Evolutionary conservation across 2,888 invertebrate genomes (phyloP).

Genomic region (Dicranocentrus wangi): DNA sequence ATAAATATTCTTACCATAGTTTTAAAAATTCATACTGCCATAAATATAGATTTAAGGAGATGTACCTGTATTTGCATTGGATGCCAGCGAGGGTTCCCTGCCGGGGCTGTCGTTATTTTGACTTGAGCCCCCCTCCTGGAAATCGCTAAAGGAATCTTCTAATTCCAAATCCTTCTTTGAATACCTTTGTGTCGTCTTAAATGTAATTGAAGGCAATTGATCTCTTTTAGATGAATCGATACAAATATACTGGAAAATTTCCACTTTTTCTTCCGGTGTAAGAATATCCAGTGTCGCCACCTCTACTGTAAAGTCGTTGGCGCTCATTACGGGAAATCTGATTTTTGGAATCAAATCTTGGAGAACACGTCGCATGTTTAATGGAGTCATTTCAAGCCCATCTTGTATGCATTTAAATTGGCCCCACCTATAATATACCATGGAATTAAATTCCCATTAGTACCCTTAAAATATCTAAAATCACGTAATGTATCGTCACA

Average conservation of each 20-base stretch:
- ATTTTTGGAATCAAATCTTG: constrained; percentile 30
- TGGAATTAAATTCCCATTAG: neutral
- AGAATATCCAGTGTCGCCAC: neutral
- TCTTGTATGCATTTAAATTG: constrained; percentile 20
- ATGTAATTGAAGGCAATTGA: constrained; percentile 14
- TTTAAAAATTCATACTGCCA: neutral
- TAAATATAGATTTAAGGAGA: neutral
- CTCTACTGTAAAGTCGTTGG: constrained; percentile 1
- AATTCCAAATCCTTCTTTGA: constrained; percentile 1
- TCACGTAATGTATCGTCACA: no score
- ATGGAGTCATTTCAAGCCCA: neutral
- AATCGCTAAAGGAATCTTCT: constrained; percentile 26
- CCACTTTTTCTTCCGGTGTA: constrained; percentile 11
- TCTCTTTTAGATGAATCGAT: neutral
- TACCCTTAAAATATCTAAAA: neutral
- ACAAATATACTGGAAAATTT: constrained; percentile 16
- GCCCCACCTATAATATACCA: constrained; percentile 30
- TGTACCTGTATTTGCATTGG: constrained; percentile 3
- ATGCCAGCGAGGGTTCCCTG: neutral
- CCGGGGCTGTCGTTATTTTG: constrained; percentile 3
- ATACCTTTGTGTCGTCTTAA: constrained; percentile 20
- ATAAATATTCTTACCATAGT: neutral
- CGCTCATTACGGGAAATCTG: constrained; percentile 37
- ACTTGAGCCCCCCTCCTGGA: neutral
- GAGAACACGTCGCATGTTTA: constrained; percentile 10